These are phyloP conservation scores for Pocillopora damicornis DNA, from an alignment of 64 coral and sea anemone species.

Conservation along the genomic window DNA sequence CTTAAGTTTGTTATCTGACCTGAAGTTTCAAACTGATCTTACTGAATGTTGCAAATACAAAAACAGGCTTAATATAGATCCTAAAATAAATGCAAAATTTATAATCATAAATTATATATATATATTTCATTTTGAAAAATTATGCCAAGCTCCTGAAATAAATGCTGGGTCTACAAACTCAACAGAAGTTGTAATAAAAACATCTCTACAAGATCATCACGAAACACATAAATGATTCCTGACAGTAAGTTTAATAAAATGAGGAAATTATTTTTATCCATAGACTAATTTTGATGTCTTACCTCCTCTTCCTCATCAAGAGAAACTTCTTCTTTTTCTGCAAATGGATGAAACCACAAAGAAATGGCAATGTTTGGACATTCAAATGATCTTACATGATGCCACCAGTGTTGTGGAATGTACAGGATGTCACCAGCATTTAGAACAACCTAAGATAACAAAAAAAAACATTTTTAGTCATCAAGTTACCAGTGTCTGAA, in stretches of 20 bases:
- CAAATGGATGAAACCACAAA: slow-evolving; percentile 89
- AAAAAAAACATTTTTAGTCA: not conserved
- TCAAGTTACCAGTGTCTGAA: not conserved
- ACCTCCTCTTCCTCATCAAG: slow-evolving; percentile 14
- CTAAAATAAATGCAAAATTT: too few relatives aligned
- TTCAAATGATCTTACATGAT: slow-evolving; percentile 91
- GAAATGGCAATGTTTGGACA: slow-evolving; percentile 97
- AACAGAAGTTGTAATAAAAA: too few relatives aligned
- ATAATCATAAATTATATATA: too few relatives aligned
- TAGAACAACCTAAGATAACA: slow-evolving; percentile 62
- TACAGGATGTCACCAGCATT: slow-evolving; percentile 90
- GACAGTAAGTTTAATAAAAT: not conserved
- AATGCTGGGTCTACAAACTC: too few relatives aligned
- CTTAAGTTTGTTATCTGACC: too few relatives aligned
- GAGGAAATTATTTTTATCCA: not conserved
- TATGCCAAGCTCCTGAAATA: too few relatives aligned
- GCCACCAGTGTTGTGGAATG: slow-evolving; percentile 95
- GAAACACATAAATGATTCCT: too few relatives aligned
- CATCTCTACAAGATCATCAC: too few relatives aligned
- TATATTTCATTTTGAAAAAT: too few relatives aligned
- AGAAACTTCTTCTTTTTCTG: slow-evolving; percentile 1
- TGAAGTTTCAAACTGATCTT: too few relatives aligned
- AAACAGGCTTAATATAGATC: too few relatives aligned
- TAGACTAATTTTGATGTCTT: not conserved
- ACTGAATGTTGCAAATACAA: too few relatives aligned